Conservation (phyloP, 2,113 vertebrate species). For the Bagarius yarrelli region DNA sequence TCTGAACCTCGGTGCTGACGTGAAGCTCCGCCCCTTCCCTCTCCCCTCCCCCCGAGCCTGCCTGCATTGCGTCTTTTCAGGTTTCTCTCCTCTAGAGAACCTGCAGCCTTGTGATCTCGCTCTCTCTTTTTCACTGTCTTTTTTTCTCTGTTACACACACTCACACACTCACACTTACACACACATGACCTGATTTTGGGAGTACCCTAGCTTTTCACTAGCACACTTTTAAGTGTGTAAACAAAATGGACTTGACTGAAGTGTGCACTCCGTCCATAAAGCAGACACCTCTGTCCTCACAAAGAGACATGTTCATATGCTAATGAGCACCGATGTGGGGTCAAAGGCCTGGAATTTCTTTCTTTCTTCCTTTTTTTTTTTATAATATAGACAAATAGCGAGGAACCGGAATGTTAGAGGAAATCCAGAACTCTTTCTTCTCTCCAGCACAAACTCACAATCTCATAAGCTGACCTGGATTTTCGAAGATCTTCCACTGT, state of each 20-base stretch:
- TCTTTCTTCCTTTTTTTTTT: no score
- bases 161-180: constrained; percentile 26
- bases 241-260: constrained; percentile 12
- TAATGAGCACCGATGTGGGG: constrained; percentile 64
- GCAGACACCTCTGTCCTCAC: constrained; percentile 15
- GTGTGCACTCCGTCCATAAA: constrained; percentile 7
- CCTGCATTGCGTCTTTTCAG: constrained; percentile 54
- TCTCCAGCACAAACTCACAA: not conserved
- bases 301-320: constrained; percentile 65
- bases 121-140: not conserved
- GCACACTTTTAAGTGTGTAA: constrained; percentile 24
- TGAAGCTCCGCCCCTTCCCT: not conserved
- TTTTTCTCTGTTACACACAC: not conserved
- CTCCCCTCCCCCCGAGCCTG: constrained; percentile 19
- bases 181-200: not conserved
- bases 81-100: constrained; percentile 28
- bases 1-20: not conserved
- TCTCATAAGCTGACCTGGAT: no score
- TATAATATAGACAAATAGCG: constrained; percentile 40
- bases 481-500: no score
- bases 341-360: constrained; percentile 48
- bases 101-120: constrained; percentile 47
- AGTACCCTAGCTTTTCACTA: not conserved
- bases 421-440: constrained; percentile 37
- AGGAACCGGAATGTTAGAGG: constrained; percentile 42